Base-by-base conservation (phyloP, 2,888 invertebrate genomes). In the Heteropelma amictum region DNA sequence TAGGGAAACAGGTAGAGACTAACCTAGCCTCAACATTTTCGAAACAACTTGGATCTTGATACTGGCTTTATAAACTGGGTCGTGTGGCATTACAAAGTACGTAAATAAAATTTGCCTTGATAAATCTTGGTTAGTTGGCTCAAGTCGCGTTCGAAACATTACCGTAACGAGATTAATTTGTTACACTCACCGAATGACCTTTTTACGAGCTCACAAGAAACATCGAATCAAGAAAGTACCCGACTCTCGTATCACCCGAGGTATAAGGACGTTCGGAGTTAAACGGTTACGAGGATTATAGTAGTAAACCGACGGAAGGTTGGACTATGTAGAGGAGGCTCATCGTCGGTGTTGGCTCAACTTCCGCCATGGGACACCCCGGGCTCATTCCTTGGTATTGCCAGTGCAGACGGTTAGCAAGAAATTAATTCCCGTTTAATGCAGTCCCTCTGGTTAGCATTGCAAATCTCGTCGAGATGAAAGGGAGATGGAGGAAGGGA, bases 361-460 rank as follows among this genome's bases (percentile, higher is more conserved):
- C 56, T 71, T 26, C 65, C 53, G 64, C 68, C 67, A 72, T 54
- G 45, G 61, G 51, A 61, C 67, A 60, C 63, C 38, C 26, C 64
- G 73, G 80, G 79, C 78, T 80, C 79, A 80, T 83, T 76, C 69
- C 72, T 53, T 33, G 76, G 70, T 79, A 72, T 79, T 83, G 80
- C 80, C 80, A 83, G 82, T 86, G 81, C 82, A 84, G 86, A 85
- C 83, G 85, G 84, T 86, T 85, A 84, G 85, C 85, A 86, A 86
- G 86, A 85, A 86, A 86, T 87, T 86, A 86, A 86, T 87, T 87
- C 86, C 79, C 83, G 83, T 86, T 87, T 86, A 86, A 88, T 86
- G 84, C 84, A 87, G 86, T 87, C 83, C 77, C 83, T 67, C 65
- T 85, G 82, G 85, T 88, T 88, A 86, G 87, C 86, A 88, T 86